phyloP scores from a whole-genome alignment of 2,113 vertebrate species.

The Engraulis encrasicolus region DNA sequence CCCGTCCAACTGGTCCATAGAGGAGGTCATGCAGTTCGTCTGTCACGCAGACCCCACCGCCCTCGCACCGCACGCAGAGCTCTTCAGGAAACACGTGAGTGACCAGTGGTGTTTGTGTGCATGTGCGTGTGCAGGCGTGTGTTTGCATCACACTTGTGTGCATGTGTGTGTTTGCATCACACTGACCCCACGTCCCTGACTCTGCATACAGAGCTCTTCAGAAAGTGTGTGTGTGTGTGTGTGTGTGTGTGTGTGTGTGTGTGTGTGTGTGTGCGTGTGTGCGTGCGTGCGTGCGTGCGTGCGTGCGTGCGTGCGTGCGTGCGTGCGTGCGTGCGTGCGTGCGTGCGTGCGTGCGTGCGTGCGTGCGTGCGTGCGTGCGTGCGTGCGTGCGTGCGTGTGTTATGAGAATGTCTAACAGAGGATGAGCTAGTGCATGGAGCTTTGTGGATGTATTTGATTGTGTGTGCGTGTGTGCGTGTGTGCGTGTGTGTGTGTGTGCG shows the following conservation, averaged over 20 bases:
- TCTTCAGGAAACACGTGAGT: slow-evolving; percentile 93
- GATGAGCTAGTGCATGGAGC: too few species aligned
- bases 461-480: background rate
- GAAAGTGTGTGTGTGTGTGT: slow-evolving; percentile 63
- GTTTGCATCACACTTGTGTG: background rate
- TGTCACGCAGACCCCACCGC: slow-evolving; percentile 88
- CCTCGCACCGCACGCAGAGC: slow-evolving; percentile 87
- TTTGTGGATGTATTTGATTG: background rate
- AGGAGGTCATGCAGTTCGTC: slow-evolving; percentile 94
- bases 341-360: too few species aligned
- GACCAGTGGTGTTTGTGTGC: background rate
- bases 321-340: too few species aligned
- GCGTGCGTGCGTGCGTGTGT: too few species aligned
- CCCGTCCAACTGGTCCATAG: slow-evolving; percentile 91
- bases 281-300: background rate
- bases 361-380: too few species aligned
- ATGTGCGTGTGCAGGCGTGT: background rate
- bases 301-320: background rate
- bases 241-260: background rate
- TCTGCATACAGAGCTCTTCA: slow-evolving; percentile 91
- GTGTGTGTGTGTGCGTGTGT: background rate
- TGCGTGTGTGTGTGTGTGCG: background rate
- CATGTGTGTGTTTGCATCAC: slow-evolving; percentile 60
- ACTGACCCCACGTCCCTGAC: slow-evolving; percentile 87
- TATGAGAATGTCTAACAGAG: too few species aligned